A percentile compares a stretch with the other conserved stretches of the same genome.
phyloP scores from a whole-genome alignment of 1,140 invertebrate genomes.

The Drosophila arizonae region DNA sequence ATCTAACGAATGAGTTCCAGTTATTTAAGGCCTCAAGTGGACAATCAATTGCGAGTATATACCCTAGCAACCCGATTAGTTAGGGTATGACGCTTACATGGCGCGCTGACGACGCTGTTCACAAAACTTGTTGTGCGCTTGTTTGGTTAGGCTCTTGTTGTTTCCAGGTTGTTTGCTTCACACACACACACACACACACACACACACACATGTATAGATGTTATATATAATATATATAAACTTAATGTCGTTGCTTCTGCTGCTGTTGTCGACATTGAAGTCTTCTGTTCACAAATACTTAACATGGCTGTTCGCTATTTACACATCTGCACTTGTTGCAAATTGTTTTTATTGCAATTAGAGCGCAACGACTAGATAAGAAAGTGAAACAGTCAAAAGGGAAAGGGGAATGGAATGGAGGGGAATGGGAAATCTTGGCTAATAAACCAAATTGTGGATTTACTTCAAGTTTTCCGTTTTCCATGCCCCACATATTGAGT shows the following conservation, averaged over 20 bases:
- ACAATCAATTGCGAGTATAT: background rate
- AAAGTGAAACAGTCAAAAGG: conserved; percentile 3
- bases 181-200: background rate
- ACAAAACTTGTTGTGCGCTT: conserved; percentile 63
- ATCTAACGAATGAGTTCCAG: too few relatives aligned
- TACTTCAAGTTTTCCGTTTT: conserved; percentile 11
- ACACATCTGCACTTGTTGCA: conserved; percentile 44
- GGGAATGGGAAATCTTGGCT: conserved; percentile 3
- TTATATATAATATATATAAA: conserved; percentile 3
- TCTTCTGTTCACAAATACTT: conserved; percentile 53
- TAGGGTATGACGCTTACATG: conserved; percentile 22
- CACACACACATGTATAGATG: too few relatives aligned
- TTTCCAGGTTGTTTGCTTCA: conserved; percentile 35
- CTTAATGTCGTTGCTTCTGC: background rate
- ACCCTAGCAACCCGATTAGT: background rate
- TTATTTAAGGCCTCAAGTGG: too few relatives aligned
- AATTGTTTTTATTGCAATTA: conserved; percentile 60
- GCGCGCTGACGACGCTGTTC: conserved; percentile 45
- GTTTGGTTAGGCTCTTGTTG: conserved; percentile 61
- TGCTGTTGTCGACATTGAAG: conserved; percentile 46
- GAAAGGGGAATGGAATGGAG: too few relatives aligned
- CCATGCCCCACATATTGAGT: conserved; percentile 28
- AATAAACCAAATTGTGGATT: conserved; percentile 25
- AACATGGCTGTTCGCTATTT: conserved; percentile 46
- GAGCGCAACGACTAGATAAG: conserved; percentile 3